phyloP scores from a whole-genome alignment of 2,797 vertebrate genomes.

The Caiman crocodilus region DNA sequence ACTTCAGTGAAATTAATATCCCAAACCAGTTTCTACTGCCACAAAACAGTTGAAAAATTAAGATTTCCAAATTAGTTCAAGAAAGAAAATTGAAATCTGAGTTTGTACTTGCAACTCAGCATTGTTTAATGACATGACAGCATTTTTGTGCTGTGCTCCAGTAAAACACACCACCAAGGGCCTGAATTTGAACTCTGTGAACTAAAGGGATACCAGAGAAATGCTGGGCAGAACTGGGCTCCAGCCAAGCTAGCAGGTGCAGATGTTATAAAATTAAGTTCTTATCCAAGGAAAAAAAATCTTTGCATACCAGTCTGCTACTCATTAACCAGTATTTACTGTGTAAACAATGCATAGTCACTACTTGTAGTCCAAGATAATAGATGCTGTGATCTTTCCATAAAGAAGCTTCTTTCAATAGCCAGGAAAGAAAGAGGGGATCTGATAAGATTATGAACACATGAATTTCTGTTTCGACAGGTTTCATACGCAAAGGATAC shows the following conservation, averaged over 20 bases:
- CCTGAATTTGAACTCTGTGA: background rate
- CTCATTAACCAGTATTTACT: constrained; percentile 26
- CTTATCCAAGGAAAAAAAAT: background rate
- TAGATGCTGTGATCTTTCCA: background rate
- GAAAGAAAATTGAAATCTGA: background rate
- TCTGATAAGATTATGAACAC: background rate
- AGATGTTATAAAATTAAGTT: constrained; percentile 12
- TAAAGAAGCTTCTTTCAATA: background rate
- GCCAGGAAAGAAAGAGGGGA: background rate
- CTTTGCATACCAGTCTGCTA: background rate
- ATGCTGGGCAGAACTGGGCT: constrained; percentile 30
- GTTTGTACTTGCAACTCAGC: background rate
- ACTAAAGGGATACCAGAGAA: background rate
- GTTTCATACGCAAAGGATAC: no score
- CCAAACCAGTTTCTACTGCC: background rate
- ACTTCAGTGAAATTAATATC: fast-evolving
- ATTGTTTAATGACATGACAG: no score
- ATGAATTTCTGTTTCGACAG: background rate
- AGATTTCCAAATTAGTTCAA: constrained; percentile 1
- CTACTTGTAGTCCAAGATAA: constrained; percentile 9
- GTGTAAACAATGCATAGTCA: background rate
- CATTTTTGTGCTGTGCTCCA: background rate
- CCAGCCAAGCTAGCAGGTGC: background rate
- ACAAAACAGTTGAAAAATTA: background rate
- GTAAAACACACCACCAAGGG: background rate